Conservation (phyloP, 1,140 invertebrate species). For the Zaprionus capensis region DNA sequence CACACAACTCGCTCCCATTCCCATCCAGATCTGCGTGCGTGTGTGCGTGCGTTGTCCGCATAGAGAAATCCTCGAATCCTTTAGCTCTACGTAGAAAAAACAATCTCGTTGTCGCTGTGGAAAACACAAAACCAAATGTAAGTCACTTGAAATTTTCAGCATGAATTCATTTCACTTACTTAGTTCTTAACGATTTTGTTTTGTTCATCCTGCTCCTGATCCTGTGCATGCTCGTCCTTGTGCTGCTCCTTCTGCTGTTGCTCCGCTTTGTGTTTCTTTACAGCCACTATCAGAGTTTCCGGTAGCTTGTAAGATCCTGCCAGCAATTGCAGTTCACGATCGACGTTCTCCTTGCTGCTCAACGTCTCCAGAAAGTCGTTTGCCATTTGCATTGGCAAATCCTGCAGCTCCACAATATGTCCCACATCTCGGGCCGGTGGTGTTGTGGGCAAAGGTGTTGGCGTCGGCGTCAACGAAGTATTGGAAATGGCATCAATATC, state of each 20-base stretch:
- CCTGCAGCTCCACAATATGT: slow-evolving; percentile 8
- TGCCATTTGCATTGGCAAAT: slow-evolving; percentile 17
- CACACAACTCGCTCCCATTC: slow-evolving; percentile 44
- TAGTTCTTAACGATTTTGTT: slow-evolving; percentile 22
- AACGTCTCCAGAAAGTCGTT: slow-evolving; percentile 34
- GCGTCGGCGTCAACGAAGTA: slow-evolving; percentile 72
- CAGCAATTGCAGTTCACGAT: slow-evolving; percentile 14
- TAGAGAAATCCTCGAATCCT: slow-evolving; percentile 13
- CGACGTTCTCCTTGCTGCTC: slow-evolving; percentile 29
- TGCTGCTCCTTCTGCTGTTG: slow-evolving; percentile 5
- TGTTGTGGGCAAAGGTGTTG: slow-evolving; percentile 59
- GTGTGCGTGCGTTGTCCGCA: slow-evolving; percentile 17
- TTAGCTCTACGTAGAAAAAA: slow-evolving; percentile 4
- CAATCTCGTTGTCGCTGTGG: slow-evolving; percentile 10
- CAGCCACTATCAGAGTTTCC: slow-evolving; percentile 8
- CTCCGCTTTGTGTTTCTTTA: slow-evolving; percentile 19
- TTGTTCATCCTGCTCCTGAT: slow-evolving; percentile 6
- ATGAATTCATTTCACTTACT: slow-evolving; percentile 15
- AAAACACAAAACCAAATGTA: not conserved
- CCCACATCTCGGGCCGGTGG: slow-evolving; percentile 13
- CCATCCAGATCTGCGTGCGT: slow-evolving; percentile 45
- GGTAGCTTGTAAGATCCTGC: slow-evolving; percentile 18
- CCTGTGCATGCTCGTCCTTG: not conserved
- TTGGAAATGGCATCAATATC: slow-evolving; percentile 74
- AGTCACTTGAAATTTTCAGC: not conserved